Evolutionary conservation across 2,797 vertebrate genomes (phyloP).

Genomic region (Dallia pectoralis): DNA sequence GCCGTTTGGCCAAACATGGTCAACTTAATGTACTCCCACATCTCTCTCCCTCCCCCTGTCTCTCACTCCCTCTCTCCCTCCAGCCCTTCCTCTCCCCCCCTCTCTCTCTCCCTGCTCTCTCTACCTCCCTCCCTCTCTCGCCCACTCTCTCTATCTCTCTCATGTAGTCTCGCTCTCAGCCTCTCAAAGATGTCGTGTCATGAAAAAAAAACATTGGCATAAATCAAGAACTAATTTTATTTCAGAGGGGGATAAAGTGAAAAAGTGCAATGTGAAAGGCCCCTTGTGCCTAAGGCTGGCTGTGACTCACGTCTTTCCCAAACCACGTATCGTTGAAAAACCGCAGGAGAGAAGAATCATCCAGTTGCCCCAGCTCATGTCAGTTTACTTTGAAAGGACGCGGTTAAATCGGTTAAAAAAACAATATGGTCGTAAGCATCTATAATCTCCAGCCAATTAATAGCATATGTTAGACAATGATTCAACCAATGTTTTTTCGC

Average conservation of each 20-base stretch:
- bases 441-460: background rate
- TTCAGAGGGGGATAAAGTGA: background rate
- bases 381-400: constrained; percentile 33
- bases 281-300: constrained; percentile 6
- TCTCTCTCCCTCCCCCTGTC: constrained; percentile 27
- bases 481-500: background rate
- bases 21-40: constrained; percentile 48
- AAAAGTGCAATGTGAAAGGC: background rate
- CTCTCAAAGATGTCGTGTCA: background rate
- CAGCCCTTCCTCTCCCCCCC: background rate
- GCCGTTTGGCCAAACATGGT: constrained; percentile 54
- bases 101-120: background rate
- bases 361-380: constrained; percentile 10
- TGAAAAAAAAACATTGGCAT: background rate
- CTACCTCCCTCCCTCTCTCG: background rate
- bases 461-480: background rate
- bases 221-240: background rate
- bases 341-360: constrained; percentile 2
- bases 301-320: background rate
- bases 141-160: background rate
- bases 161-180: constrained; percentile 8
- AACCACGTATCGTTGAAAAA: background rate
- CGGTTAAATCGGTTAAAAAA: constrained; percentile 50
- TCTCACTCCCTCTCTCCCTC: constrained; percentile 25
- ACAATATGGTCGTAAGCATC: no score